Evolutionary conservation across 2,797 vertebrate genomes (phyloP), one percentile per base, ranked within the genome.

Genomic region (Phaenicophaeus curvirostris): DNA sequence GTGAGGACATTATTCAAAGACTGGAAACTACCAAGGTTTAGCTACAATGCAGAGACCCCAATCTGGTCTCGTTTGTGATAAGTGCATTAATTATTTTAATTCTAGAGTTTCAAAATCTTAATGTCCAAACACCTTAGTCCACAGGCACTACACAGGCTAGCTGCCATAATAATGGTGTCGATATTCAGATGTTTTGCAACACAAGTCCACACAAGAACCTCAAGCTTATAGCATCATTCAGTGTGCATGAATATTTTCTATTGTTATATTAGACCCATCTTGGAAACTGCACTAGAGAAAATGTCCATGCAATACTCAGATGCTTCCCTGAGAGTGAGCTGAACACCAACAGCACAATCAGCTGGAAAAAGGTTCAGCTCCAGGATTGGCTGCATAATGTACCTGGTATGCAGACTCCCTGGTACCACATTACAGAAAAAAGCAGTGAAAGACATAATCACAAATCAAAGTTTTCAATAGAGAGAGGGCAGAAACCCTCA

Each of bases 101-200:
- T 11, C 6, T 55, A 54, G 13, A 6, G 19, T 50, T 89, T 33
- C 28, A 42, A 69, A 79, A 67, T 44, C 50, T n/a, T 48, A 41
- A 4, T 13, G 5, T 71, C 37, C 44, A 85, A 76, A 54, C 53
- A 9, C 27, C 7, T 71, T 48, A 69, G 37, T 11, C 18, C 30
- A 28, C 77, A 39, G 39, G 39, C 48, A 53, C 17, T 15, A 1
- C 0, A 0, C 6, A 33, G 18, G 7, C 6, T 67, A 55, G 16
- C 53, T 80, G 37, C 27, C 8, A 4, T 75, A 63, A 83, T 35
- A 65, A 67, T 61, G 37, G n/a, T 11, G 3, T 42, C 39, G 15
- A 41, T 62, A 59, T 66, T 68, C 46, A 62, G 55, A 31, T 50
- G 8, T 59, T 93, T 79, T 63, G 37, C 51, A 28, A 73, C 39